Base-by-base conservation (phyloP, 1,140 invertebrate genomes). In the Trichonephila inaurata region DNA sequence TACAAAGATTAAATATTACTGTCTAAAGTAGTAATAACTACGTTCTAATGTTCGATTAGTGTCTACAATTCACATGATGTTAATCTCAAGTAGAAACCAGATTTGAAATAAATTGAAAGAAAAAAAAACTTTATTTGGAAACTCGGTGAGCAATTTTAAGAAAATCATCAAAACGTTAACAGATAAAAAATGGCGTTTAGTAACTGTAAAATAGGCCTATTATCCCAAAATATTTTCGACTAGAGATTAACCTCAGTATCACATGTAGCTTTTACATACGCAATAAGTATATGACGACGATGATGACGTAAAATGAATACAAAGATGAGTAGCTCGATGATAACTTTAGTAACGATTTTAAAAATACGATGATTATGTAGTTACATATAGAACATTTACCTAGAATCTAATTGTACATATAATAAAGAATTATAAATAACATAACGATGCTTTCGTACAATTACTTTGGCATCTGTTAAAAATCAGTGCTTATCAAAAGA, bases 191-290 rank as follows among this genome's bases (percentile, higher is more conserved):
- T 85, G 58, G 44, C 82, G 6, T 85, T 61, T 40, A 16, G 44
- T 60, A 24, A 60, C 44, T 24, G 51, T 61, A 24, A 88, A 88
- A 66, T 66, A 88, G 61, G 60, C 24, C 18, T 66, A 64, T 62
- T 88, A 19, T 77, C 28, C 69, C 69, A 77, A 62, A 40, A 64
- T 62, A 88, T 40, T 91, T 91, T 91, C 89, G 89, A 91, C 89
- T 91, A 91, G 89, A 91, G 89, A 91, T 91, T 91, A 91, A 91
- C 89, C 21, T 81, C 89, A 81, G 89, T 91, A 91, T 91, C 89
- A 91, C 89, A 91, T 81, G 89, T 82, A 91, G 89, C 89, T 91
- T 89, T 89, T 72, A 89, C 60, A 91, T 21, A 91, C 40, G 89
- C 82, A 81, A 69, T 89, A 44, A 77, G 69, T 81, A 91, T 82